A percentile compares a stretch with the other conserved stretches of the same genome.
phyloP scores from a whole-genome alignment of 2,113 vertebrate species.

The Garra rufa region DNA sequence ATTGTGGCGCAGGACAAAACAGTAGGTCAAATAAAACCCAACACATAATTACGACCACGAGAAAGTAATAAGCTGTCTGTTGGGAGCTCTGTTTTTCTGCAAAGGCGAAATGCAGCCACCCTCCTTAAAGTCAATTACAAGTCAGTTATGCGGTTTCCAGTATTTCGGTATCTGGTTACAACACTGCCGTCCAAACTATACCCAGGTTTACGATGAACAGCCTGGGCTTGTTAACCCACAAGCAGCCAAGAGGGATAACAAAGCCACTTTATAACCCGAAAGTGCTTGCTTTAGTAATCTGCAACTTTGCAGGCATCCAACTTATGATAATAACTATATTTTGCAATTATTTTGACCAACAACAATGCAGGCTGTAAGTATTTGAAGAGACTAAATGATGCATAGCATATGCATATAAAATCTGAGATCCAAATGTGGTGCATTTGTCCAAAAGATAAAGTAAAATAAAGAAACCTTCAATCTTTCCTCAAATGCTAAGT shows the following conservation, averaged over 20 bases:
- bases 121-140: conserved; percentile 54
- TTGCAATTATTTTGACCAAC: not conserved
- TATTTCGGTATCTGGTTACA: conserved; percentile 52
- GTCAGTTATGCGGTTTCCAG: conserved; percentile 47
- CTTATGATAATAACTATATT: not conserved
- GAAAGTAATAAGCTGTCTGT: conserved; percentile 53
- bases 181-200: conserved; percentile 6
- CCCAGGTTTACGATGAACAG: conserved; percentile 42
- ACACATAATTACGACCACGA: conserved; percentile 51
- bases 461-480: conserved; percentile 23
- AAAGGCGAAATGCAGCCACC: conserved; percentile 40
- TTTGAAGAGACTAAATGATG: not conserved
- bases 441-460: not conserved
- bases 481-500: conserved; percentile 23
- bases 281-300: not conserved
- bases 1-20: conserved; percentile 42
- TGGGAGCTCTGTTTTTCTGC: conserved; percentile 44
- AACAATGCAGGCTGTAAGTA: not conserved
- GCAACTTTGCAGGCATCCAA: not conserved
- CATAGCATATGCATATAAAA: not conserved
- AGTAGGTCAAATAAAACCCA: conserved; percentile 48
- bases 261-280: not conserved
- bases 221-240: conserved; percentile 28
- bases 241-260: conserved; percentile 12
- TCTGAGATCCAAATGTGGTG: not conserved